These are phyloP conservation scores for Phalacrocorax aristotelis DNA, from an alignment of 2,113 vertebrate genomes.

Conservation along the genomic window DNA sequence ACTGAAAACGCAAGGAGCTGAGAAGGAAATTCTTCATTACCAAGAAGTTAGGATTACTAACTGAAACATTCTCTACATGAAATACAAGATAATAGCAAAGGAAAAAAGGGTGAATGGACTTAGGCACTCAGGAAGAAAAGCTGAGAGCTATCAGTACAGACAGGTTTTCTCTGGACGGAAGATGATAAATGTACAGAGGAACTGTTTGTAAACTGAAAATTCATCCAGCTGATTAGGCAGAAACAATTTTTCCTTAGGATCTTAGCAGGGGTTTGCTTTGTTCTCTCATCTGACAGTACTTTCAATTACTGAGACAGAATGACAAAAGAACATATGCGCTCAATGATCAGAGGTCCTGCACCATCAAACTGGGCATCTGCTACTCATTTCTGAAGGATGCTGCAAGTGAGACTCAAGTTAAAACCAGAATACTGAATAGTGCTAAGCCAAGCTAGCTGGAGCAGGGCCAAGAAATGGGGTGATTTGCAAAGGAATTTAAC, in stretches of 20 bases:
- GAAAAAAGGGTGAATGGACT: background rate
- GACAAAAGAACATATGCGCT: slow-evolving; percentile 44
- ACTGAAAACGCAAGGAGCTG: background rate
- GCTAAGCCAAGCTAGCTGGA: slow-evolving; percentile 2
- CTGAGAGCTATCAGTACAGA: background rate
- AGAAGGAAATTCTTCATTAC: background rate
- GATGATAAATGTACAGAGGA: background rate
- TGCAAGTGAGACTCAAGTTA: slow-evolving; percentile 3
- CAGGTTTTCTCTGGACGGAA: background rate
- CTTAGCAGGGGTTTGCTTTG: background rate
- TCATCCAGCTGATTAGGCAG: background rate
- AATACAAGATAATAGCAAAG: background rate
- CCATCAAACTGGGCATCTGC: slow-evolving; percentile 38
- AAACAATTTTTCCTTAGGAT: background rate
- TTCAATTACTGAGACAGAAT: slow-evolving; percentile 44
- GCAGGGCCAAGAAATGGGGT: background rate
- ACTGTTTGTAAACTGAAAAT: slow-evolving; percentile 32
- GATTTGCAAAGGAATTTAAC: slow-evolving; percentile 9
- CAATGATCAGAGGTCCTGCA: slow-evolving; percentile 19
- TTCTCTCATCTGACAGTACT: slow-evolving; percentile 5
- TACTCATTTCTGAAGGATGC: slow-evolving; percentile 26
- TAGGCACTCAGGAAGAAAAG: background rate
- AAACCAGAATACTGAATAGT: slow-evolving; percentile 16
- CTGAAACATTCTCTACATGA: background rate
- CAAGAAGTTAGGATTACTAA: background rate